Base-by-base conservation (phyloP, 2,113 vertebrate species). In the Calidris pugnax region DNA sequence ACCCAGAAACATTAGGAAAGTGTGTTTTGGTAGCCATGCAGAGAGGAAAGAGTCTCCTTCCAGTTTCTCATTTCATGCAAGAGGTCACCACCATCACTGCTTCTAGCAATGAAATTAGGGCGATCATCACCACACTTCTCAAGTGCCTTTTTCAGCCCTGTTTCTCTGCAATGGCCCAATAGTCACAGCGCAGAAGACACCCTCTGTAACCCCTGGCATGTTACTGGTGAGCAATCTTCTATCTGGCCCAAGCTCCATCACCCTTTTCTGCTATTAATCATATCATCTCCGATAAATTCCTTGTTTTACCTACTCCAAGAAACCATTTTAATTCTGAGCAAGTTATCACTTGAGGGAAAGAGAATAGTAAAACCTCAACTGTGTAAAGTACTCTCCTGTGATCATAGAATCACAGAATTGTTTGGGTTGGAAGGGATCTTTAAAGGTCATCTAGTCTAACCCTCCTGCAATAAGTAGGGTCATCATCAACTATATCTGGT, bases 171-270 rank as follows among this genome's bases (percentile, higher is more conserved):
- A 22, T 2, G 12, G 48, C 10, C 21, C 12, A 1, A 55, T 17
- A 91, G 48, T 1, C 60, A 78, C n/a, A 48, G 12, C 2, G 20
- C 13, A 77, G 23, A 37, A 47, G 19, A 24, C 27, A 55, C 4
- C 2, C 22, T 47, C 37, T 67, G 17, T 24, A 81, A 63, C 2
- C 1, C 1, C 28, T 20, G 7, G 32, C 15, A n/a, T 1, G 1
- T 64, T 62, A 81, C 37, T 53, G 24, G 11, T 21, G 5, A 53
- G 18, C 32, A 66, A 74, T 32, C 5, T 72, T 66, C 55, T 10
- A 7, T 33, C 10, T 56, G 12, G 33, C 26, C 16, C 39, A 80
- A 50, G 13, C 53, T 75, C 50, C 30, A 47, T 64, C 37, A 71
- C 23, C 47, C 14, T 50, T 32, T 81, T 79, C 45, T 75, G 20